phyloP scores from a whole-genome alignment of 23 tunicate genomes.

The Ascidia mentula region DNA sequence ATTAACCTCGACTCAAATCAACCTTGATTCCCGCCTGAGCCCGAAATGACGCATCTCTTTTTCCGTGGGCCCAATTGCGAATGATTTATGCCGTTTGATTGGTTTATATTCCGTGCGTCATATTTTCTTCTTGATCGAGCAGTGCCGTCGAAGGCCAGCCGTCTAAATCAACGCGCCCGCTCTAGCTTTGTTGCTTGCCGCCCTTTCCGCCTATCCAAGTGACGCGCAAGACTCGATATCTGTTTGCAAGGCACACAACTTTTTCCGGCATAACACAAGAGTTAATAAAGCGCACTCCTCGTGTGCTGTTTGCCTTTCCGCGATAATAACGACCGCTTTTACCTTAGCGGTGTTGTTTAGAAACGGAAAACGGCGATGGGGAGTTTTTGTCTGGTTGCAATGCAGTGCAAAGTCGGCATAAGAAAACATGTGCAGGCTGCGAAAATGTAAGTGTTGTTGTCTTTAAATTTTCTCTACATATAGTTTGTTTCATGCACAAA shows the following conservation, averaged over 20 bases:
- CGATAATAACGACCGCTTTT: background rate
- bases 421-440: too few relatives aligned
- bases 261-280: slow-evolving; percentile 8
- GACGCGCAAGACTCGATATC: background rate
- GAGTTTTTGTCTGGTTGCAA: too few relatives aligned
- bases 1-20: too few relatives aligned
- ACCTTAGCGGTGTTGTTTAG: background rate
- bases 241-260: background rate
- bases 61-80: background rate
- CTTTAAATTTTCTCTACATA: too few relatives aligned
- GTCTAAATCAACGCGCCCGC: background rate
- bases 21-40: background rate
- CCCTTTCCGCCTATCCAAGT: background rate
- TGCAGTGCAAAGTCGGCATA: too few relatives aligned
- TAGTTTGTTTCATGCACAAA: too few relatives aligned
- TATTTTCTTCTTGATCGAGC: background rate
- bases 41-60: background rate
- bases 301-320: background rate
- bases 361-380: too few relatives aligned
- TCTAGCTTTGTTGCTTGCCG: background rate
- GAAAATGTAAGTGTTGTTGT: too few relatives aligned
- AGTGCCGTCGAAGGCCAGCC: background rate
- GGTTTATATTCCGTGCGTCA: background rate
- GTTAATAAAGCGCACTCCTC: background rate
- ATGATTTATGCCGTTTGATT: background rate